phyloP scores from a whole-genome alignment of 2,888 invertebrate species.

The Chrysolina oricalcia region DNA sequence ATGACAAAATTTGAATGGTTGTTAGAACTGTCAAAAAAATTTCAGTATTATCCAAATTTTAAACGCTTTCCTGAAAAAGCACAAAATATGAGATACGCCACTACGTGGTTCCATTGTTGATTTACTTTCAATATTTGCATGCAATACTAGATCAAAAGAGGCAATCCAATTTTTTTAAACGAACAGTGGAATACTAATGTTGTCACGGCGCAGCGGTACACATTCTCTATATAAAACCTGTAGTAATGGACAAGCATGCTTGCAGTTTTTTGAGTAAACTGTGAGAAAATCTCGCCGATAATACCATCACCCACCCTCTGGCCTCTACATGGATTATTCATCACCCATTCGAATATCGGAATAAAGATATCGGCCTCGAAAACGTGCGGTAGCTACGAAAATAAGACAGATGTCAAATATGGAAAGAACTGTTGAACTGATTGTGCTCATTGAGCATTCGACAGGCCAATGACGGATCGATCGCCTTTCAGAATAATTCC shows the following conservation, averaged over 20 bases:
- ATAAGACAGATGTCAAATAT: slow-evolving; percentile 67
- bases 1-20: too few relatives aligned
- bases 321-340: not conserved
- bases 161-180: too few relatives aligned
- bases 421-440: slow-evolving; percentile 68
- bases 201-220: too few relatives aligned
- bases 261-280: not conserved
- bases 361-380: slow-evolving; percentile 19
- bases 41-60: too few relatives aligned
- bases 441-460: slow-evolving; percentile 71
- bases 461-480: slow-evolving; percentile 72
- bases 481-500: slow-evolving; percentile 53
- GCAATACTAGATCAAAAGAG: too few relatives aligned
- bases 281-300: not conserved
- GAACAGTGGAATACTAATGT: too few relatives aligned
- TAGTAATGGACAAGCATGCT: not conserved
- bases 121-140: too few relatives aligned
- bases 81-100: too few relatives aligned
- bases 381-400: slow-evolving; percentile 16
- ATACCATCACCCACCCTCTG: not conserved
- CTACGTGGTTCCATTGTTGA: too few relatives aligned
- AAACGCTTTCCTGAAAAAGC: too few relatives aligned
- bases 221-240: too few relatives aligned
- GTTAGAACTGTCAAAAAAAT: too few relatives aligned
- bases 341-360: not conserved